Evolutionary conservation across 2,113 vertebrate genomes (phyloP), one percentile per base, ranked within the genome.

Genomic region (Oryzias woworae): DNA sequence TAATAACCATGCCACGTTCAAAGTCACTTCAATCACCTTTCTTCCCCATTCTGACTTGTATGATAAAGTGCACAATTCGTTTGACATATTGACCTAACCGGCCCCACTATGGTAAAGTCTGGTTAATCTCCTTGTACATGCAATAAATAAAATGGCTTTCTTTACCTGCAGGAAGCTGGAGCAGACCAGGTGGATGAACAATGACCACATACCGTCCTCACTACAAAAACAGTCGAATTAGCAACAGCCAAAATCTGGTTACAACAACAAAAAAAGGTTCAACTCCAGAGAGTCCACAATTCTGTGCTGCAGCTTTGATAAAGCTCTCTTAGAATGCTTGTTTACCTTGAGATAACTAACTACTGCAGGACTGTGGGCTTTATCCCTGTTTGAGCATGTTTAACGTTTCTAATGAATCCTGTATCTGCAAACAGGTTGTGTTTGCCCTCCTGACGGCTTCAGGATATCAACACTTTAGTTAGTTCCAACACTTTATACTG

Each of bases 101-200:
- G 10, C 36, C 36, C 10, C 7, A 36, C 36, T 13, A 36, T 12
- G 12, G 8, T 12, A 10, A 36, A 36, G 36, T 36, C 31, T 36
- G 31, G 31, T 36, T 12, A 36, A 12, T 10, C 36, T 36, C 8
- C 36, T 36, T 1, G 36, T 20, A 10, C 12, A 12, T 2, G 36
- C 12, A 12, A 36, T 36, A 36, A 36, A 12, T 12, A 36, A 12
- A 36, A 36, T 36, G 36, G 36, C 36, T 36, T 36, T 36, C 36
- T 10, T 12, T 28, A 87, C 85, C 88, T 84, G 75, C 2, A 77
- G 24, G 26, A 5, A 47, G 36, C 47, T 57, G 20, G 60, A 20
- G 20, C 77, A 8, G 53, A 53, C 14, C 52, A 79, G 14, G 8
- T 58, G 70, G 51, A 85, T 51, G 36, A 28, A 12, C 58, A 47